These are phyloP conservation scores for Drosophila basisetae DNA, from an alignment of 2,888 invertebrate genomes.

Conservation along the genomic window DNA sequence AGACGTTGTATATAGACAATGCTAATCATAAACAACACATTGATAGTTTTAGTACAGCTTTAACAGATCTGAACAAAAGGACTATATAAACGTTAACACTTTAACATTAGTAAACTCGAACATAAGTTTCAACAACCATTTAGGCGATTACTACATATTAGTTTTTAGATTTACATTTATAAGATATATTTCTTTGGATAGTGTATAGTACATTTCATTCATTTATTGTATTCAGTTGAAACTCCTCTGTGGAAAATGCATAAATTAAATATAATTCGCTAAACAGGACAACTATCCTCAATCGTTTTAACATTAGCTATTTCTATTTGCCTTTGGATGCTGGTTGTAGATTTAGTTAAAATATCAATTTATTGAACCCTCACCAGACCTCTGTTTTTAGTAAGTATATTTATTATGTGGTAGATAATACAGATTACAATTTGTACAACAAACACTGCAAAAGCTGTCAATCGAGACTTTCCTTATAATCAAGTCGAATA, in stretches of 20 bases:
- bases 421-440: conserved; percentile 38
- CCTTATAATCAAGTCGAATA: conserved; percentile 8
- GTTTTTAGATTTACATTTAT: conserved; percentile 24
- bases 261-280: conserved; percentile 52
- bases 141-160: conserved; percentile 37
- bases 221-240: conserved; percentile 69
- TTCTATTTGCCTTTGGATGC: conserved; percentile 18
- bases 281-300: conserved; percentile 16
- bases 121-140: conserved; percentile 38
- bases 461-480: conserved; percentile 18
- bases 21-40: conserved; percentile 14
- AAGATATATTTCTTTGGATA: conserved; percentile 30
- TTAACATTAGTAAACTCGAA: conserved; percentile 33
- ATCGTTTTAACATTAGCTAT: conserved; percentile 15
- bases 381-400: not conserved
- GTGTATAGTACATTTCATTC: conserved; percentile 32
- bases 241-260: conserved; percentile 64
- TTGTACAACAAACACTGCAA: conserved; percentile 42
- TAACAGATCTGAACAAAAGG: conserved; percentile 14
- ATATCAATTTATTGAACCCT: conserved; percentile 6
- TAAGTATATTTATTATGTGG: conserved; percentile 7
- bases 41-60: conserved; percentile 22
- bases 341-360: conserved; percentile 12
- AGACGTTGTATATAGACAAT: conserved; percentile 21
- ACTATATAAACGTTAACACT: conserved; percentile 17